Evolutionary conservation across 1,140 invertebrate species (phyloP).

Genomic region (Saccostrea echinata): DNA sequence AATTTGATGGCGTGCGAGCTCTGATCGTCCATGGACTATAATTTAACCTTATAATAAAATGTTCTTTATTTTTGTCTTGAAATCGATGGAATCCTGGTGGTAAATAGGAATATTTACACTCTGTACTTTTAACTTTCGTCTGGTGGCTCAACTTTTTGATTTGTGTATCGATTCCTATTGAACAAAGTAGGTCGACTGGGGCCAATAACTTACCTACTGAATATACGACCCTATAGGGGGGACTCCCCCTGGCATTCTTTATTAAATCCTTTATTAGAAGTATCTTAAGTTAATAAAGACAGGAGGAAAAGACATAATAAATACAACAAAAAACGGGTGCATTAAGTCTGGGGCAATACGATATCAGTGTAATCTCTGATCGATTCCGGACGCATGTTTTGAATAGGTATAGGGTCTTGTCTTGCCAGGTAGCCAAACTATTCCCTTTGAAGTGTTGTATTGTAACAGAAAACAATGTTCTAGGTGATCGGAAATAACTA

Average conservation of each 20-base stretch:
- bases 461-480: constrained; percentile 29
- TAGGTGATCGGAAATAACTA: background rate
- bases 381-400: constrained; percentile 24
- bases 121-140: constrained; percentile 18
- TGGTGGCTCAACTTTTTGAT: background rate
- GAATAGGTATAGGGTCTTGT: background rate
- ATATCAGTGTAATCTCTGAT: constrained; percentile 11
- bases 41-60: no score
- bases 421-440: constrained; percentile 22
- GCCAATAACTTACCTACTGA: background rate
- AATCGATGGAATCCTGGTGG: background rate
- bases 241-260: background rate
- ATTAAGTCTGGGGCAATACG: constrained; percentile 5
- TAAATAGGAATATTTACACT: background rate
- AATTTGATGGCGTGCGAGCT: background rate
- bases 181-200: background rate
- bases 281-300: background rate
- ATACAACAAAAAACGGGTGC: background rate
- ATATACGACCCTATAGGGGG: background rate
- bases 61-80: no score
- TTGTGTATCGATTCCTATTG: no score
- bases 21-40: no score
- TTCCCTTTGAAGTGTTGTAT: constrained; percentile 17
- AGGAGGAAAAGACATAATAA: background rate
- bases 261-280: background rate